A percentile compares a stretch with the other conserved stretches of the same genome.
Conservation (phyloP, 2,888 invertebrate species). For the Allacma fusca region DNA sequence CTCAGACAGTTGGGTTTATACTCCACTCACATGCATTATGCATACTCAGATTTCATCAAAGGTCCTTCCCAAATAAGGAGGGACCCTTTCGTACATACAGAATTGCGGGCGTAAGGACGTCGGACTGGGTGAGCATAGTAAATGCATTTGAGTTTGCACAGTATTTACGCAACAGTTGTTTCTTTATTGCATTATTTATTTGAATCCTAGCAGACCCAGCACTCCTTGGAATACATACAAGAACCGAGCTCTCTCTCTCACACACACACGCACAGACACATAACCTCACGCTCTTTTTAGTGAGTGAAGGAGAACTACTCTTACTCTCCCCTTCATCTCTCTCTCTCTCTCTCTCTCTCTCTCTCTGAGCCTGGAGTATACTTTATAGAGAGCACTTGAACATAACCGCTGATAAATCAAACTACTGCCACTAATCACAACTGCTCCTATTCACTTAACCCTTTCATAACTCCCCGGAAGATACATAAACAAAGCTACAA, state of each 20-base stretch:
- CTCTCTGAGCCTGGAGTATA: too few relatives aligned
- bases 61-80: too few relatives aligned
- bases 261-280: too few relatives aligned
- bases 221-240: neutral
- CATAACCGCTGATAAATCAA: slow-evolving; percentile 27
- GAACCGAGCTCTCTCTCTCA: neutral
- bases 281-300: neutral
- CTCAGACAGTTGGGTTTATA: too few relatives aligned
- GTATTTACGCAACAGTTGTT: slow-evolving; percentile 52
- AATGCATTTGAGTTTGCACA: slow-evolving; percentile 45
- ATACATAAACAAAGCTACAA: too few relatives aligned
- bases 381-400: slow-evolving; percentile 6
- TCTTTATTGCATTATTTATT: slow-evolving; percentile 52
- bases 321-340: neutral
- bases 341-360: too few relatives aligned
- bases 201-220: slow-evolving; percentile 32
- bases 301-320: neutral
- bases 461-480: too few relatives aligned
- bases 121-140: neutral
- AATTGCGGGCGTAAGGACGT: too few relatives aligned
- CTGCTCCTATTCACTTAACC: neutral
- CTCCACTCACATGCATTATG: neutral
- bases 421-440: slow-evolving; percentile 22
- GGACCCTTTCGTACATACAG: too few relatives aligned
- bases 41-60: neutral